Evolutionary conservation across 2,113 vertebrate species (phyloP).

Genomic region (Coreoperca whiteheadi): DNA sequence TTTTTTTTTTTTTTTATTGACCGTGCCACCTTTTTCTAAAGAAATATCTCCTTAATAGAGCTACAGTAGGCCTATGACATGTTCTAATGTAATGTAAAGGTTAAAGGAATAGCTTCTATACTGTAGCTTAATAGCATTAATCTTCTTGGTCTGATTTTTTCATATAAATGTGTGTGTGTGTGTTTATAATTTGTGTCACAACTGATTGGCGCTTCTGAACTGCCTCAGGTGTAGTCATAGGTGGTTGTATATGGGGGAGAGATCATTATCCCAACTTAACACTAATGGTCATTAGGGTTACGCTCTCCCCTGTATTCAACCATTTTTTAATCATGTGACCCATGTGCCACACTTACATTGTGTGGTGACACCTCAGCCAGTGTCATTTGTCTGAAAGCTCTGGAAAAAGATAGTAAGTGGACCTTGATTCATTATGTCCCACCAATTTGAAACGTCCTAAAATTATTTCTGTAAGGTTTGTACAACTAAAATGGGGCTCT

Average conservation of each 20-base stretch:
- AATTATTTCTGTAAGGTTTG: not conserved
- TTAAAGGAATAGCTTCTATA: not conserved
- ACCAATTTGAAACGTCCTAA: too few relatives aligned
- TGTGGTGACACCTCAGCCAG: not conserved
- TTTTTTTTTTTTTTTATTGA: too few relatives aligned
- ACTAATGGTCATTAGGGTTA: not conserved
- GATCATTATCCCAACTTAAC: too few relatives aligned
- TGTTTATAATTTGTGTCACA: not conserved
- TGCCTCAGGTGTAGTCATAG: not conserved
- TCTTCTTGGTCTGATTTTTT: too few relatives aligned
- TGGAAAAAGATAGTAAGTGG: not conserved
- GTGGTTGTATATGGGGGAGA: not conserved
- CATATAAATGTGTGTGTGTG: too few relatives aligned
- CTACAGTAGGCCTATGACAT: not conserved
- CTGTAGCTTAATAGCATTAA: too few relatives aligned
- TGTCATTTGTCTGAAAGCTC: not conserved
- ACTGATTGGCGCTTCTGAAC: not conserved
- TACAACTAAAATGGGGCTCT: too few relatives aligned
- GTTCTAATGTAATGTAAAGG: slow-evolving; percentile 5
- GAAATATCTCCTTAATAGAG: too few relatives aligned
- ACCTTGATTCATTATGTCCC: not conserved
- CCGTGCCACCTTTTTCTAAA: not conserved
- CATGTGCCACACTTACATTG: not conserved
- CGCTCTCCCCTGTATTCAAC: not conserved
- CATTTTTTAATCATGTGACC: not conserved